phyloP scores from a whole-genome alignment of 2,888 invertebrate species.

The Andrena camellia region DNA sequence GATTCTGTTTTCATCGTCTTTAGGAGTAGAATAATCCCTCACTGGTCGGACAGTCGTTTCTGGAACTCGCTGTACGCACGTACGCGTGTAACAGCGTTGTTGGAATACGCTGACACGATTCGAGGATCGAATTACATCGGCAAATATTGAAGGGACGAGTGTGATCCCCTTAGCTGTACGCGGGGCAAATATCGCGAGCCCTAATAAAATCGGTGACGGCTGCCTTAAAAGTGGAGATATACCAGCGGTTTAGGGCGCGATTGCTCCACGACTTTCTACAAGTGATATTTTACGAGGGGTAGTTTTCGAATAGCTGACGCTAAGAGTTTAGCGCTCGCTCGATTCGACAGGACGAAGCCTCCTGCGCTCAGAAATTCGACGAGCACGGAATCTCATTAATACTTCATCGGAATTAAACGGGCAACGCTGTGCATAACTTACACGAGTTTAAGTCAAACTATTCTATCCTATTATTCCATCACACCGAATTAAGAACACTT shows the following conservation, averaged over 20 bases:
- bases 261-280: not conserved
- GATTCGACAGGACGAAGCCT: not conserved
- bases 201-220: constrained; percentile 35
- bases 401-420: not conserved
- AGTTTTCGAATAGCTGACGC: constrained; percentile 15
- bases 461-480: not conserved
- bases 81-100: not conserved
- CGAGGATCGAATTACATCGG: not conserved
- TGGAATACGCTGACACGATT: constrained; percentile 15
- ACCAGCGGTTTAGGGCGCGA: not conserved
- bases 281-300: constrained; percentile 17
- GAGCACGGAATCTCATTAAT: not conserved
- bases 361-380: not conserved
- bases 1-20: no score
- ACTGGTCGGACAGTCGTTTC: no score
- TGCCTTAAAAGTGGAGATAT: constrained; percentile 6
- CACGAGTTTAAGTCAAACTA: not conserved
- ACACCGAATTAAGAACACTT: not conserved
- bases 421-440: no score
- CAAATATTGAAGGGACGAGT: not conserved
- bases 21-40: no score
- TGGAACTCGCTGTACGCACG: no score
- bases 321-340: not conserved
- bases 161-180: not conserved
- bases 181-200: constrained; percentile 8